A percentile compares a stretch with the other conserved stretches of the same genome.
These are phyloP conservation scores for Phalangium opilio DNA, from an alignment of 2,888 invertebrate genomes.

Conservation along the genomic window DNA sequence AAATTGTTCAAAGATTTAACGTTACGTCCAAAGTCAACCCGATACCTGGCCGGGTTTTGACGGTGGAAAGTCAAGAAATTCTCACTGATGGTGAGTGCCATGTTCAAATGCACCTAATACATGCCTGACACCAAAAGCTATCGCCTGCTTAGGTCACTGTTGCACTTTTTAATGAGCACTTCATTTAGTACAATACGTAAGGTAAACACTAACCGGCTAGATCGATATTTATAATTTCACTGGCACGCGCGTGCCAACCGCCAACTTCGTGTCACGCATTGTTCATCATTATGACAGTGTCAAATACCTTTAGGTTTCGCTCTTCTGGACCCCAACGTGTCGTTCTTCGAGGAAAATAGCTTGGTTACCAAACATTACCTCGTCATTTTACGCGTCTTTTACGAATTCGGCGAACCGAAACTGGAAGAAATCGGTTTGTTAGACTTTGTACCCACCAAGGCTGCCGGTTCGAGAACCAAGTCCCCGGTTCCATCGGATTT, in stretches of 20 bases:
- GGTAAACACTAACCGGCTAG: neutral
- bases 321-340: slow-evolving; percentile 11
- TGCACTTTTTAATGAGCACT: too few species aligned
- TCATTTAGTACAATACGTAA: too few species aligned
- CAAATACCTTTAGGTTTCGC: neutral
- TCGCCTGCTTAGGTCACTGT: too few species aligned
- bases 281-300: too few species aligned
- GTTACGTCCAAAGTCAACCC: slow-evolving; percentile 4
- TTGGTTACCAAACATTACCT: slow-evolving; percentile 5
- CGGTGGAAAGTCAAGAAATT: slow-evolving; percentile 17
- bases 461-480: slow-evolving; percentile 10
- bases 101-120: too few species aligned
- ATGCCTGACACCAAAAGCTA: too few species aligned
- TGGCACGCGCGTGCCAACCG: too few species aligned
- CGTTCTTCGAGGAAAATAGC: slow-evolving; percentile 10
- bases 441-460: slow-evolving; percentile 13
- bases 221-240: neutral
- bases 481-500: slow-evolving; percentile 17
- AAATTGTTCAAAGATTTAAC: slow-evolving; percentile 8
- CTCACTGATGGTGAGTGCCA: too few species aligned
- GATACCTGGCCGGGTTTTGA: slow-evolving; percentile 14
- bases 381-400: slow-evolving; percentile 15
- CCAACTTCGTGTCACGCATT: too few species aligned
- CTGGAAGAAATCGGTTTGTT: slow-evolving; percentile 7
- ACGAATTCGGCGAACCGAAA: slow-evolving; percentile 7